phyloP scores from a whole-genome alignment of 2,113 vertebrate species.

The Ibidorhyncha struthersii region DNA sequence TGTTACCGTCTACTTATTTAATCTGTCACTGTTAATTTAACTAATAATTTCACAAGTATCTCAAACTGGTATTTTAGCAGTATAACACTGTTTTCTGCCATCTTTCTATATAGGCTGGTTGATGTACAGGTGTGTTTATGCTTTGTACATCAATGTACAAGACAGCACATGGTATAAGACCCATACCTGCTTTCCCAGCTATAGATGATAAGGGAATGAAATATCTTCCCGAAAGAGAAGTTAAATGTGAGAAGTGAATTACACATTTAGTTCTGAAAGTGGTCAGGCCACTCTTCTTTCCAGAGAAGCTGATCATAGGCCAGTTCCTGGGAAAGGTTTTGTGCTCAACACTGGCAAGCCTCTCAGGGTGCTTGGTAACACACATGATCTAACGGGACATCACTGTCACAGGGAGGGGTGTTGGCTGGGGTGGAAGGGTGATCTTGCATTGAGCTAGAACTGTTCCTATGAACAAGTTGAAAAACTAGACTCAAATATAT shows the following conservation, averaged over 20 bases:
- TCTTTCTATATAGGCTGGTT: background rate
- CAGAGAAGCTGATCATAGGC: background rate
- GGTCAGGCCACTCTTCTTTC: background rate
- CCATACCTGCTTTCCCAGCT: background rate
- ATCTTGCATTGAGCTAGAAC: background rate
- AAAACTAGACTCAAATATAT: background rate
- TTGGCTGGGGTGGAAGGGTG: background rate
- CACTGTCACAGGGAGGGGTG: fast-evolving
- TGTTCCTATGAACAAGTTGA: background rate
- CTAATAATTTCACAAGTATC: background rate
- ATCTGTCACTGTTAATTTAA: background rate
- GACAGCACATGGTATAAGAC: fast-evolving
- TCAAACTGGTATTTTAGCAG: background rate
- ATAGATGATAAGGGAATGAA: background rate
- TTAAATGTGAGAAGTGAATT: background rate
- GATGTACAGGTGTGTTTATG: background rate
- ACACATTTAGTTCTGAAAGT: background rate
- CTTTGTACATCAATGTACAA: background rate
- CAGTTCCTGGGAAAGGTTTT: background rate
- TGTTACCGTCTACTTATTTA: background rate
- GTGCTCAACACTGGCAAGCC: background rate
- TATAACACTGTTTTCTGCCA: background rate
- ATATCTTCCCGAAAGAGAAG: background rate
- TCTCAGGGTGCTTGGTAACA: background rate
- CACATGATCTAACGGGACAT: fast-evolving